Evolutionary conservation across 1,140 invertebrate species (phyloP).

Genomic region (Danaus melanippus): DNA sequence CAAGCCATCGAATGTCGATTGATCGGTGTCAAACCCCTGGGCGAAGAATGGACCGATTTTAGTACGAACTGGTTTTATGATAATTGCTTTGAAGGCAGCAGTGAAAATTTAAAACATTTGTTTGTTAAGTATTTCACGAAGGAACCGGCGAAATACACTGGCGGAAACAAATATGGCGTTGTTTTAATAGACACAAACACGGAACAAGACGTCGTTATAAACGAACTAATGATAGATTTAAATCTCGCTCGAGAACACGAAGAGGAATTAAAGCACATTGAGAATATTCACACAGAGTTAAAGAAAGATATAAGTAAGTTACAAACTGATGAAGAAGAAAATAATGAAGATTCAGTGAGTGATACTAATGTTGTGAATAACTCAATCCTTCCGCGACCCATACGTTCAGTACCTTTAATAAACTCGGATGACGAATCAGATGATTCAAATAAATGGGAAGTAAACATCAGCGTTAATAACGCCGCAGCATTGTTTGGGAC

Average conservation of each 20-base stretch:
- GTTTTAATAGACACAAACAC: slow-evolving; percentile 47
- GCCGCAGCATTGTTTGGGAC: slow-evolving; percentile 17
- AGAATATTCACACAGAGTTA: slow-evolving; percentile 16
- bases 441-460: slow-evolving; percentile 34
- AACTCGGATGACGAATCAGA: slow-evolving; percentile 34
- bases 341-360: slow-evolving; percentile 19
- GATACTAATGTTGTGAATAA: slow-evolving; percentile 3
- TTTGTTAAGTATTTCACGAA: slow-evolving; percentile 54
- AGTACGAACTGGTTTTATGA: slow-evolving; percentile 52
- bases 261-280: slow-evolving; percentile 39
- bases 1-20: slow-evolving; percentile 67
- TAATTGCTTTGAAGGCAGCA: slow-evolving; percentile 33
- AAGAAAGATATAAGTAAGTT: neutral
- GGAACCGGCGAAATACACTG: slow-evolving; percentile 43
- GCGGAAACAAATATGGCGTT: slow-evolving; percentile 56
- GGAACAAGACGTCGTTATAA: slow-evolving; percentile 43
- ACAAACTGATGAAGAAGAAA: slow-evolving; percentile 14
- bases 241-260: slow-evolving; percentile 40
- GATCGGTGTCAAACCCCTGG: slow-evolving; percentile 44
- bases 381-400: slow-evolving; percentile 15
- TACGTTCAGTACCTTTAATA: slow-evolving; percentile 34
- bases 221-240: slow-evolving; percentile 47
- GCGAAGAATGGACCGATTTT: slow-evolving; percentile 48
- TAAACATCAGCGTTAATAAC: slow-evolving; percentile 24
- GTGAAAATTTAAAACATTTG: slow-evolving; percentile 41